Evolutionary conservation across 2,113 vertebrate genomes (phyloP).

Genomic region (Gallinago undulata): DNA sequence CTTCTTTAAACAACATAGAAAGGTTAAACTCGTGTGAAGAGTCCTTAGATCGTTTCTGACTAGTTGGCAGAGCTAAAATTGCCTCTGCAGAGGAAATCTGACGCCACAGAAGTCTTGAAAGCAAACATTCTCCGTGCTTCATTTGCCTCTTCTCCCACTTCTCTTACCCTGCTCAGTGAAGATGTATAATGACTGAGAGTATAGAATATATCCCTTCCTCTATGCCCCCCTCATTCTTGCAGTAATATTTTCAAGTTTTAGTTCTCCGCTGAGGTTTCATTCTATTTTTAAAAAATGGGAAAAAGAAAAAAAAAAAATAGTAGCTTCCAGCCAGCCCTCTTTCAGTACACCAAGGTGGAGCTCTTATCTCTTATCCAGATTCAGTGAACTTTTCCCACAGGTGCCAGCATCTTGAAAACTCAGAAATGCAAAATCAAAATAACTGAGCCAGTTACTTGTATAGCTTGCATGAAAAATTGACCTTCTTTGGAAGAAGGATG

Average conservation of each 20-base stretch:
- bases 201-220: background rate
- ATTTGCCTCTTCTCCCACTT: background rate
- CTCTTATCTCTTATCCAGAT: background rate
- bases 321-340: background rate
- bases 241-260: background rate
- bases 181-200: background rate
- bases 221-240: background rate
- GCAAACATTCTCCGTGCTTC: background rate
- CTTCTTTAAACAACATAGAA: background rate
- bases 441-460: background rate
- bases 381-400: conserved; percentile 14
- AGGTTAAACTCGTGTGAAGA: background rate
- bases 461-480: background rate
- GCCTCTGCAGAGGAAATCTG: background rate
- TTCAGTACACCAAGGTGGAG: background rate
- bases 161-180: background rate
- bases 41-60: background rate
- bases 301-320: background rate
- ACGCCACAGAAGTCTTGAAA: background rate
- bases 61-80: background rate
- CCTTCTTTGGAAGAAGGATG: background rate
- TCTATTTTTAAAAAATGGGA: background rate
- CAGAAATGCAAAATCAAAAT: conserved; percentile 41
- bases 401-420: background rate
- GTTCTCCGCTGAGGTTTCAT: background rate